A percentile compares a stretch with the other conserved stretches of the same genome.
phyloP scores from a whole-genome alignment of 2,888 invertebrate species.

The Cyclophora punctaria region DNA sequence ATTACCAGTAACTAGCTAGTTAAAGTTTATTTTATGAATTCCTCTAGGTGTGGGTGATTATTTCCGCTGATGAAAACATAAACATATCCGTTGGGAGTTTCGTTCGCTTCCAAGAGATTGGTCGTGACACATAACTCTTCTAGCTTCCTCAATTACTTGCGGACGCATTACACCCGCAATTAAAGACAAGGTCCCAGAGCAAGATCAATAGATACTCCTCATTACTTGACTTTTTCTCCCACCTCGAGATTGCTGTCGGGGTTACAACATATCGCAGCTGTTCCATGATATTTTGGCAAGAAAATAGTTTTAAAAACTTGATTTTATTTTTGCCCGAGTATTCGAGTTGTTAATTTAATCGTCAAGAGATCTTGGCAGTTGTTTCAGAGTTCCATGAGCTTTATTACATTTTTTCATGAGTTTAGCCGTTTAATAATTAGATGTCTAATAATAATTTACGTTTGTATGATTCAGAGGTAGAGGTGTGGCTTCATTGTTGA shows the following conservation, averaged over 20 bases:
- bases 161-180: constrained; percentile 20
- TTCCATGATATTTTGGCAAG: constrained; percentile 59
- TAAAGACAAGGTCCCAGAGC: constrained; percentile 21
- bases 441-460: constrained; percentile 25
- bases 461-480: neutral
- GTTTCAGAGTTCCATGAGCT: constrained; percentile 58
- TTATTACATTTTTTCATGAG: constrained; percentile 53
- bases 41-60: neutral
- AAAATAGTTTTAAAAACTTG: constrained; percentile 55
- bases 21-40: neutral
- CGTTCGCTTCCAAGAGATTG: constrained; percentile 22
- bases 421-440: constrained; percentile 60
- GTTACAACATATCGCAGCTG: constrained; percentile 51
- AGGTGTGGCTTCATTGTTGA: neutral
- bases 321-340: constrained; percentile 53
- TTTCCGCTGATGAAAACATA: constrained; percentile 1
- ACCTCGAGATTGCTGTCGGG: constrained; percentile 24
- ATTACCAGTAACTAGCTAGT: neutral
- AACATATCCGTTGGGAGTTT: constrained; percentile 13
- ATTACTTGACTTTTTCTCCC: constrained; percentile 11
- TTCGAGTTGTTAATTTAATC: constrained; percentile 60
- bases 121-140: constrained; percentile 15
- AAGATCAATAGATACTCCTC: constrained; percentile 6
- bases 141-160: constrained; percentile 23
- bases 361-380: constrained; percentile 67